Percentiles rank a stretch among this genome's conserved stretches.
These are phyloP conservation scores for Hemiscyllium ocellatum DNA, from an alignment of 2,113 vertebrate species.

Conservation along the genomic window DNA sequence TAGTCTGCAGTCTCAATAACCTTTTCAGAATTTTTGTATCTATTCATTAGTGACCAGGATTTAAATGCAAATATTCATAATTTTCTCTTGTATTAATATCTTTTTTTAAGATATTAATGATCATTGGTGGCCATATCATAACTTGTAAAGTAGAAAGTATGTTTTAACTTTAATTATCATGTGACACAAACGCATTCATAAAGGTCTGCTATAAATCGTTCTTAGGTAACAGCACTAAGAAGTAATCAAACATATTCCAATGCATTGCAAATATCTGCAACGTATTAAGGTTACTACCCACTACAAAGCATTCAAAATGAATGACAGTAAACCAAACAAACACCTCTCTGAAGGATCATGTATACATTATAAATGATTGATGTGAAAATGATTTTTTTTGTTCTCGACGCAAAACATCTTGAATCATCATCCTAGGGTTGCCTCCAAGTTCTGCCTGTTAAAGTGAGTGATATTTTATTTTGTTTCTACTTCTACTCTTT, in stretches of 20 bases:
- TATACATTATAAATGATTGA: conserved; percentile 2
- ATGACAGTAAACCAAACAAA: background rate
- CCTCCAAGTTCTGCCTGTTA: too few relatives aligned
- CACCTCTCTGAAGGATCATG: background rate
- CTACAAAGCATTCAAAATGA: background rate
- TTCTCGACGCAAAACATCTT: background rate
- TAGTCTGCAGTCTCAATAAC: too few relatives aligned
- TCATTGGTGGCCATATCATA: background rate
- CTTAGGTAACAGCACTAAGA: background rate
- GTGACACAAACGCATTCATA: background rate
- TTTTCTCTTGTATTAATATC: background rate
- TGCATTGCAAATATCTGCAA: background rate
- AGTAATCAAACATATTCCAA: background rate
- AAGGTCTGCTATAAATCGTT: background rate
- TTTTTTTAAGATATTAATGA: background rate
- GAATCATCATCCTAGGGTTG: too few relatives aligned
- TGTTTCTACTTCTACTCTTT: background rate
- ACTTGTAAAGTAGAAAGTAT: background rate
- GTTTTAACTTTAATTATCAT: background rate
- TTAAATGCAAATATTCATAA: background rate
- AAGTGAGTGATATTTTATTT: background rate
- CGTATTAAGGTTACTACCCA: background rate
- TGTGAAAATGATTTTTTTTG: background rate
- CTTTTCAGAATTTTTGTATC: background rate
- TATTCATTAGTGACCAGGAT: background rate